Percentiles rank a stretch among this genome's conserved stretches.
Conservation (phyloP, 1,140 invertebrate genomes). For the Leptinotarsa defecta region DNA sequence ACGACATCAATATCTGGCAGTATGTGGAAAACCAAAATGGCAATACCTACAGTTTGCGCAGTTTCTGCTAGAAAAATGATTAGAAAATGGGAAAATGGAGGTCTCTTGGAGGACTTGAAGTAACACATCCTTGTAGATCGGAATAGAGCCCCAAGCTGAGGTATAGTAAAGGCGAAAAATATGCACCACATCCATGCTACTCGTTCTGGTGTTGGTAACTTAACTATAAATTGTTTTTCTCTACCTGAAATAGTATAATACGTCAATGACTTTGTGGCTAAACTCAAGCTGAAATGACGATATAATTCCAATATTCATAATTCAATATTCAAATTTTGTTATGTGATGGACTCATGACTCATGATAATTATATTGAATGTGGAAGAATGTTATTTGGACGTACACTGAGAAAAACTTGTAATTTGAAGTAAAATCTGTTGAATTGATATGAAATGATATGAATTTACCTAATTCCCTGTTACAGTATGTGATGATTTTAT, state of each 20-base stretch:
- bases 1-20: constrained; percentile 90
- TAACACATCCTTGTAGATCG: constrained; percentile 85
- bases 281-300: too few species aligned
- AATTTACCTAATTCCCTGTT: constrained; percentile 78
- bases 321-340: too few species aligned
- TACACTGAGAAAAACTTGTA: too few species aligned
- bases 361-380: too few species aligned
- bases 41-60: constrained; percentile 82
- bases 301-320: too few species aligned
- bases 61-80: constrained; percentile 82
- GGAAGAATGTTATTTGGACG: too few species aligned
- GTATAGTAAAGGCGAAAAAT: constrained; percentile 83
- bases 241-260: constrained; percentile 64
- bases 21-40: constrained; percentile 82
- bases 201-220: constrained; percentile 78
- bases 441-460: too few species aligned
- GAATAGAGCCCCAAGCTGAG: constrained; percentile 85
- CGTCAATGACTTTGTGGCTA: too few species aligned
- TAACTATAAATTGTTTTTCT: constrained; percentile 80
- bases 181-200: constrained; percentile 93
- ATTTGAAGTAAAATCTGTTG: too few species aligned
- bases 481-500: constrained; percentile 77
- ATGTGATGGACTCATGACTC: too few species aligned
- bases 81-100: constrained; percentile 67
- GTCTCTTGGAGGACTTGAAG: constrained; percentile 83